Conservation (phyloP, 53 echinoderm and acorn worm species). For the Hippasteria phrygiana region DNA sequence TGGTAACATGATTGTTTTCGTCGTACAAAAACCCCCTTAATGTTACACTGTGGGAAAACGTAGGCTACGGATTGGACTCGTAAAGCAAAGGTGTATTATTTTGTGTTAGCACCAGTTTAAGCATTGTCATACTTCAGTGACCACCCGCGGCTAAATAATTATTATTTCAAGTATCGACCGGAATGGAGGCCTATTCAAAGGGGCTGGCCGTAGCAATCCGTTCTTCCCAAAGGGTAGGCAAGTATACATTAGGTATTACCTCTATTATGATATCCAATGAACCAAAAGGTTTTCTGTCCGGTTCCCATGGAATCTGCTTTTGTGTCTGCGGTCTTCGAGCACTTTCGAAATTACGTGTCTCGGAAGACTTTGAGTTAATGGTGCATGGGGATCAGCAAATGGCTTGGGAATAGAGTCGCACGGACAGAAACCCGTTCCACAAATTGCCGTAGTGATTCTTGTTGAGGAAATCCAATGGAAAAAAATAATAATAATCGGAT, state of each 20-base stretch:
- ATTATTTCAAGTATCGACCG: conserved; percentile 27
- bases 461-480: too few species aligned
- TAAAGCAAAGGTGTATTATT: not conserved
- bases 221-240: not conserved
- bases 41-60: conserved; percentile 39
- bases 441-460: too few species aligned
- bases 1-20: too few species aligned
- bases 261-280: not conserved
- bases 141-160: conserved; percentile 41
- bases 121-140: conserved; percentile 9
- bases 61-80: not conserved
- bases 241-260: not conserved
- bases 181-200: not conserved
- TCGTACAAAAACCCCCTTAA: not conserved
- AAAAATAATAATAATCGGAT: too few species aligned
- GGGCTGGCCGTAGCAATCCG: not conserved
- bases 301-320: conserved; percentile 45
- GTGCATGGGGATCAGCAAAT: not conserved
- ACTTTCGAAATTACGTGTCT: not conserved
- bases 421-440: too few species aligned
- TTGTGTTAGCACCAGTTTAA: conserved; percentile 9
- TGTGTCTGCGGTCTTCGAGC: conserved; percentile 8
- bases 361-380: conserved; percentile 8
- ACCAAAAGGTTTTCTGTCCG: not conserved
- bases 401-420: not conserved